Base-by-base conservation (phyloP, 2,888 invertebrate species). In the Balanococcus diminutus region DNA sequence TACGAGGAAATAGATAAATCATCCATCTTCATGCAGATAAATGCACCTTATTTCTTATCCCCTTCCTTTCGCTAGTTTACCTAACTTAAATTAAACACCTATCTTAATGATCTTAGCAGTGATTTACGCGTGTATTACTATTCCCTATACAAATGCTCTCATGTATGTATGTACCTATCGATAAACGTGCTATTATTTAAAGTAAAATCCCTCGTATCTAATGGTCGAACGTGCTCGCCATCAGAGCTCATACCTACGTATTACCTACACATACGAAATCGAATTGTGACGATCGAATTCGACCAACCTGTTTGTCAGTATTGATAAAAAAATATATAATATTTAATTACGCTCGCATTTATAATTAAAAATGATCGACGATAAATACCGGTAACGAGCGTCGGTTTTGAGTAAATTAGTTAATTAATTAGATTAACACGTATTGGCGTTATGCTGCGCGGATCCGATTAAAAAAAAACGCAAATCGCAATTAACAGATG, bases 391-490 rank as follows among this genome's bases (percentile, higher is more conserved):
- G 32, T 75, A 75, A 75, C 75, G 75, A 75, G 32, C 75, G 36
- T 32, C 75, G 19, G 32, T 75, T 75, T 75, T 6, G 32, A 19
- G 32, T 75, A 75, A 75, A 75, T 75, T 75, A 75, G 75, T 75
- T 75, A 75, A 75, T 75, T 75, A 75, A 75, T 75, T 75, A 75
- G 75, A 75, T 32, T 31, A 75, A 75, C 75, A 75, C 75, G 36
- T 75, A 14, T 75, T 36, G 11, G 6, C 75, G 75, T 75, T 75
- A 19, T n/a, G 75, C 16, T 5, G 28, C 28, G 61, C 61, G 61
- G 32, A 32, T 14, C 8, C 75, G 75, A 75, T 32, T 75, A 75
- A 75, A 3, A 4, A n/a, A 19, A 19, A 32, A 75, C 32, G n/a
- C 32, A 75, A 75, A 75, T 75, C 75, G 75, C 75, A 32, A 75